Base-by-base conservation (phyloP, 2,888 invertebrate genomes). In the Drosophila falleni region DNA sequence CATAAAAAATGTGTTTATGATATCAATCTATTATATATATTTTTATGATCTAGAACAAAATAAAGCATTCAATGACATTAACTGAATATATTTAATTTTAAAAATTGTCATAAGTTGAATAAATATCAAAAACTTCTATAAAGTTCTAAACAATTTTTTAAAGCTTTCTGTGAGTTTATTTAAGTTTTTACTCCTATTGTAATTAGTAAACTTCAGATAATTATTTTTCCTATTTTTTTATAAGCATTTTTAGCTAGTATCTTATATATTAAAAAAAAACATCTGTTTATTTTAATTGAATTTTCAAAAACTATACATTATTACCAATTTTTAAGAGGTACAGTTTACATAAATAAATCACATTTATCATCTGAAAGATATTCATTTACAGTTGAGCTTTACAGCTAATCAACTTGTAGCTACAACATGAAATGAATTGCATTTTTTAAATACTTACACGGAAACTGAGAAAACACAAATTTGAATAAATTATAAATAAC, bases 41-140 rank as follows among this genome's bases (percentile, higher is more conserved):
- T n/a, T 44, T 50, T 59, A 44, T 37, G 23, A 74, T 68, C 51
- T 77, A 77, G 73, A 76, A 77, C 62, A 62, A 67, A 55, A 37
- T 37, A 56, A 56, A 41, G 10, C 9, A 4, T 46, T 6, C 37
- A 19, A 47, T 50, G 15, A 16, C 10, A 37, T 2, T 6, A 29
- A 10, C 44, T 26, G 26, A 59, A 26, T 10, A n/a, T 33, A n/a
- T 31, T 1, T 1, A 31, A 1, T 31, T 31, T 31, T 31, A 31
- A 31, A 8, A 29, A 29, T 29, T 26, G 5, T 5, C 26, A 26
- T 5, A 23, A 42, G 19, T 19, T 42, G 37, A n/a, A 2, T 15
- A 3, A 9, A 15, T 0, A 11, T 23, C n/a, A n/a, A n/a, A 44
- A 23, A 23, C 8, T 46, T 46, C 3, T 23, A 6, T 23, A 6